A percentile compares a stretch with the other conserved stretches of the same genome.
Evolutionary conservation across 2,888 invertebrate species (phyloP).

Genomic region (Platynereis dumerilii): DNA sequence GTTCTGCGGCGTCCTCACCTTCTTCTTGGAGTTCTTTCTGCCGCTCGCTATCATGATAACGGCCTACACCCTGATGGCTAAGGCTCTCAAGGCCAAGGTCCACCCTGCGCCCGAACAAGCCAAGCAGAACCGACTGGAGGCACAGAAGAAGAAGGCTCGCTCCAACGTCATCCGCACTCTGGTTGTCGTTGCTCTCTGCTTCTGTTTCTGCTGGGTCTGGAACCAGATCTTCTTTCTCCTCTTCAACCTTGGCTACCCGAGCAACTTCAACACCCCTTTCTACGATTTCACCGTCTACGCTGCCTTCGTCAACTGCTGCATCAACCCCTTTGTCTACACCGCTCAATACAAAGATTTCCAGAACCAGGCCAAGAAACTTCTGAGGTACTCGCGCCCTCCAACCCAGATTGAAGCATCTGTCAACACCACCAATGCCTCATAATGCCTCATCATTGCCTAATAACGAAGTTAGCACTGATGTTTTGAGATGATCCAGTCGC

Average conservation of each 20-base stretch:
- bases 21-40: not conserved
- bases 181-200: slow-evolving; percentile 1
- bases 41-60: not conserved
- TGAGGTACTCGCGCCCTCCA: too few relatives aligned
- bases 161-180: not conserved
- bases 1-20: not conserved
- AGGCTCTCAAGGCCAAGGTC: not conserved
- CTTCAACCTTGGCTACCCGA: slow-evolving; percentile 1
- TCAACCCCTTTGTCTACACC: slow-evolving; percentile 6
- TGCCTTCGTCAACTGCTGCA: slow-evolving; percentile 1
- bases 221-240: slow-evolving; percentile 3
- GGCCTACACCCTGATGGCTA: not conserved
- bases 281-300: slow-evolving; percentile 1
- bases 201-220: slow-evolving; percentile 5
- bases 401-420: too few relatives aligned
- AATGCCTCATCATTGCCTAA: too few relatives aligned
- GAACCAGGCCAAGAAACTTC: not conserved
- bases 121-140: not conserved
- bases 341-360: not conserved
- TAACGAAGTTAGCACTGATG: too few relatives aligned
- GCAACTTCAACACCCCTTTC: not conserved
- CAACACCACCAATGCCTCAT: too few relatives aligned
- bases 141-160: not conserved
- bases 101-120: not conserved
- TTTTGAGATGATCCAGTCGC: too few relatives aligned